Evolutionary conservation across 1,140 invertebrate genomes (phyloP).

Genomic region (Drosophila ficusphila): DNA sequence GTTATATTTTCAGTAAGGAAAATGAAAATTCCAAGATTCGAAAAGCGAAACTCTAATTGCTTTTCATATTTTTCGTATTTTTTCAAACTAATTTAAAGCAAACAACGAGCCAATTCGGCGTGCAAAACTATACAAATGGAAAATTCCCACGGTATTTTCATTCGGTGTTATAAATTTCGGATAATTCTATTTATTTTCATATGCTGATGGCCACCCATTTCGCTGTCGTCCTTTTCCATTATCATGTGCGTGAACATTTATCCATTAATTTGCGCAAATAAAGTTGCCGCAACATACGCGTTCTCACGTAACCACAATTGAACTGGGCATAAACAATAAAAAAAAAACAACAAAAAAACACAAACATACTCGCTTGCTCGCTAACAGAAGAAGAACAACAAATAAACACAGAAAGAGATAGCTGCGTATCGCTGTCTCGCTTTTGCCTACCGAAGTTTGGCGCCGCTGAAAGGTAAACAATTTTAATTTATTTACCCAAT

Average conservation of each 20-base stretch:
- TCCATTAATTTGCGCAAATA: conserved; percentile 80
- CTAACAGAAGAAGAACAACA: conserved; percentile 13
- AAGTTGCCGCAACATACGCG: conserved; percentile 74
- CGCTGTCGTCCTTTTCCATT: conserved; percentile 17
- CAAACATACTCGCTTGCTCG: conserved; percentile 9
- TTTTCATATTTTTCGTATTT: background rate
- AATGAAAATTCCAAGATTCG: conserved; percentile 3
- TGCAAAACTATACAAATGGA: background rate
- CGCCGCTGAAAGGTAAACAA: conserved; percentile 73
- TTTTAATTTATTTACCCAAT: conserved; percentile 81
- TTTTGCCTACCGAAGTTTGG: conserved; percentile 4
- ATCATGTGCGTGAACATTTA: conserved; percentile 64
- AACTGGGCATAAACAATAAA: conserved; percentile 54
- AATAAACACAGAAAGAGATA: conserved; percentile 18
- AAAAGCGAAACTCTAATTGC: conserved; percentile 12
- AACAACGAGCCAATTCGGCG: background rate
- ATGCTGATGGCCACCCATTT: conserved; percentile 44
- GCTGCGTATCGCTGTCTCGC: conserved; percentile 12
- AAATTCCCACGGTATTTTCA: conserved; percentile 10
- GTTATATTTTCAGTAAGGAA: background rate
- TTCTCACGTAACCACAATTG: conserved; percentile 72
- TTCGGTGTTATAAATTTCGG: conserved; percentile 26
- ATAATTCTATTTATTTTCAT: conserved; percentile 61
- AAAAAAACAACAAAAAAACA: conserved; percentile 26
- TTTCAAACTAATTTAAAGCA: conserved; percentile 21